These are phyloP conservation scores for Nysson spinosus DNA, from an alignment of 2,888 invertebrate genomes.

Conservation along the genomic window DNA sequence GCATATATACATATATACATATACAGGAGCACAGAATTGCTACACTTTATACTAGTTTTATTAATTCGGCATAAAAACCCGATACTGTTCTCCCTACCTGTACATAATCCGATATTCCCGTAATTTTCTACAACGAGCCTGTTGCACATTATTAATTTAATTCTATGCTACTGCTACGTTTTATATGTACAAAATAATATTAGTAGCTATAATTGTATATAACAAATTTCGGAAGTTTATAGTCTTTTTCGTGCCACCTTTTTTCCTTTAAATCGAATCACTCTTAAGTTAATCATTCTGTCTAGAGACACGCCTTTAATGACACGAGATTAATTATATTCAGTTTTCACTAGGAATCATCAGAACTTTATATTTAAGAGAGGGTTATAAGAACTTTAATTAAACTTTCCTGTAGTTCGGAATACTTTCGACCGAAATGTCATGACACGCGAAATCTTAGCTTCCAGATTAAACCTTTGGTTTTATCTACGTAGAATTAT, in stretches of 20 bases:
- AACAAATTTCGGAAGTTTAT: too few species aligned
- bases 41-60: too few species aligned
- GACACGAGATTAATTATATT: conserved; percentile 57
- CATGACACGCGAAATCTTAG: conserved; percentile 60
- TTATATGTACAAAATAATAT: neutral
- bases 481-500: conserved; percentile 46
- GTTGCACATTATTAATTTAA: neutral
- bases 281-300: too few species aligned
- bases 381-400: conserved; percentile 62
- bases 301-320: neutral
- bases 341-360: conserved; percentile 61
- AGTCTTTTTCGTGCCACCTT: too few species aligned
- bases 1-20: too few species aligned
- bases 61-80: too few species aligned
- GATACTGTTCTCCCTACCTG: conserved; percentile 2
- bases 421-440: conserved; percentile 64
- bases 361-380: conserved; percentile 54
- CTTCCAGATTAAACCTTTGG: conserved; percentile 61
- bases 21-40: too few species aligned
- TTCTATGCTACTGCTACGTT: neutral
- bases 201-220: too few species aligned
- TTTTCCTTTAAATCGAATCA: too few species aligned
- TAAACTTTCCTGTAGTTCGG: conserved; percentile 61
- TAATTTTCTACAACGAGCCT: neutral
- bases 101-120: conserved; percentile 1